Evolutionary conservation across 2,797 vertebrate genomes (phyloP).

Genomic region (Sus cebifrons): DNA sequence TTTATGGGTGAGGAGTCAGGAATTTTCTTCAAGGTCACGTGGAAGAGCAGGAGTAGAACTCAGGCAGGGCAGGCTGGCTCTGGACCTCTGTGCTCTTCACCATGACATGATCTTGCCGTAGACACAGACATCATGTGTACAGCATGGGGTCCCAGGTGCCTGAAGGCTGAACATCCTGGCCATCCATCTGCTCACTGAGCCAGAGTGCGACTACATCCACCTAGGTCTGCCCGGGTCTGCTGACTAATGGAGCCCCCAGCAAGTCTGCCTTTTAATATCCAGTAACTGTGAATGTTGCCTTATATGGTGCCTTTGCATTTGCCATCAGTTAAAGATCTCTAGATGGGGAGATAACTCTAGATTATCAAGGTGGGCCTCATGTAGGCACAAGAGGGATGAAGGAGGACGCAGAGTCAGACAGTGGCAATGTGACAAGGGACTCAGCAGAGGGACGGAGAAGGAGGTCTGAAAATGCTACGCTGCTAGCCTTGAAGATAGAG

Average conservation of each 20-base stretch:
- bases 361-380: neutral
- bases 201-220: too few relatives aligned
- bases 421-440: neutral
- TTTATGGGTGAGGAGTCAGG: neutral
- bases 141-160: neutral
- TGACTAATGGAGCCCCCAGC: neutral
- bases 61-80: neutral
- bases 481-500: neutral
- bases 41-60: neutral
- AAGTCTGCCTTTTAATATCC: neutral
- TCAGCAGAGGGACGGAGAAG: neutral
- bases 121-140: neutral
- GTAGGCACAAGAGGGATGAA: neutral
- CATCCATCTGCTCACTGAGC: neutral
- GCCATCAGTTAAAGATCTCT: neutral
- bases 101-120: too few relatives aligned
- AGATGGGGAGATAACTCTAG: neutral
- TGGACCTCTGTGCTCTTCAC: neutral
- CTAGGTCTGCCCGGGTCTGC: too few relatives aligned
- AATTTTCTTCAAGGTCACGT: neutral
- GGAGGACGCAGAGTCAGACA: neutral
- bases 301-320: neutral
- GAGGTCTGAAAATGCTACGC: neutral
- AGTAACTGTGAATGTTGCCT: neutral
- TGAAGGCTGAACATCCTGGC: neutral